Evolutionary conservation across 2,888 invertebrate species (phyloP).

Genomic region (Eupithecia abbreviata): DNA sequence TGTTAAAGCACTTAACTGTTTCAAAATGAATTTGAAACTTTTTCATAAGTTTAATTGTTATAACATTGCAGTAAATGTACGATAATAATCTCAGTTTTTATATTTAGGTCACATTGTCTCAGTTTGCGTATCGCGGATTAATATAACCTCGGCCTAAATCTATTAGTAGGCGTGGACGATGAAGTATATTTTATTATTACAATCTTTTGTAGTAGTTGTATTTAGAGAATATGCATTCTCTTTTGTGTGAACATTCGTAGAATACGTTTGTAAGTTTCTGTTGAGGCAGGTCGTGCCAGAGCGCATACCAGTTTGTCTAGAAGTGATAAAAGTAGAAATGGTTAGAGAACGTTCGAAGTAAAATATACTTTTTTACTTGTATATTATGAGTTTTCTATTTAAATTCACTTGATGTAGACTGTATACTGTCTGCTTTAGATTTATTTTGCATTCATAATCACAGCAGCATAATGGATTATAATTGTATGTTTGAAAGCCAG

Average conservation of each 20-base stretch:
- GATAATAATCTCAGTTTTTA: conserved; percentile 30
- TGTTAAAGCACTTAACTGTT: conserved; percentile 2
- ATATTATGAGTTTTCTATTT: not conserved
- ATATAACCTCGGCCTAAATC: conserved; percentile 49
- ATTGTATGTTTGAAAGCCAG: conserved; percentile 37
- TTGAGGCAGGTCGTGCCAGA: conserved; percentile 10
- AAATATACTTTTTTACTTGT: not conserved
- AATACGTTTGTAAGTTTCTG: not conserved
- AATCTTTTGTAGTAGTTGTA: conserved; percentile 18
- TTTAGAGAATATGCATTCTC: conserved; percentile 8
- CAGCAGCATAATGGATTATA: conserved; percentile 24
- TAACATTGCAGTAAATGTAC: conserved; percentile 13
- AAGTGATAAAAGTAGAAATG: conserved; percentile 7
- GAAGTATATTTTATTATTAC: conserved; percentile 29
- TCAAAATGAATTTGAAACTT: not conserved
- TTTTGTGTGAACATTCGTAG: conserved; percentile 3
- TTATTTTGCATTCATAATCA: conserved; percentile 17
- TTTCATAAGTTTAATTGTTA: not conserved
- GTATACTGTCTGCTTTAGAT: not conserved
- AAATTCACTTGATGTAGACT: not conserved
- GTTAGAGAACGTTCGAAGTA: not conserved
- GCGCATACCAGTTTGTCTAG: conserved; percentile 5
- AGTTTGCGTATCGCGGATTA: conserved; percentile 47
- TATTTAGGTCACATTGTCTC: conserved; percentile 48
- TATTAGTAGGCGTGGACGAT: conserved; percentile 41